Evolutionary conservation across 2,797 vertebrate genomes (phyloP), one percentile per base, ranked within the genome.

Genomic region (Sebastes reedi): DNA sequence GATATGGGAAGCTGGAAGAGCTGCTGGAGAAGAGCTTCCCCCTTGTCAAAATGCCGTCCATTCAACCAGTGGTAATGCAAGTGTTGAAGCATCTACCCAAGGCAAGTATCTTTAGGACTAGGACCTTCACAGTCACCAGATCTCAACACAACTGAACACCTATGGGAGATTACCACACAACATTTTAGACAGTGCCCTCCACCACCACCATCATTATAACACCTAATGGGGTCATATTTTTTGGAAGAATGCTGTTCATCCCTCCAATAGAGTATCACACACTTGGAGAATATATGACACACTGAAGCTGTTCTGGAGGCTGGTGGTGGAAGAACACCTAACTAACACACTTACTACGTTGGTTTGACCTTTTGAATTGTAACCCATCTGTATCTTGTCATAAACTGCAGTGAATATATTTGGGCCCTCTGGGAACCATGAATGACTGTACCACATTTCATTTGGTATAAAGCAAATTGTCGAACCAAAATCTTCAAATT

Each of bases 1-100:
- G 98, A 70, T 99, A 98, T 71, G 96, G 94, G 67, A 99, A 99
- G 73, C 94, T 99, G 59, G 98, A 99, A 76, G 98, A 99, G 72
- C 95, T 99, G 6, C 87, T 99, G 69, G 98, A 99, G 90, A 99
- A 99, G 92, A 99, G 98, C 87, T 99, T 99, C 77, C 97, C 98
- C 0, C 85, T 99, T n/a, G 98, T 99, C 71, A 99, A 98, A 91
- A 98, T 99, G 97, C 97, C 97, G 0, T 99, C 98, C 1, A 96
- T 99, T 81, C 98, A 99, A 92, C 98, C 98, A 0, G 98, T 99
- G 67, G 98, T 99, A 24, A 99, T 99, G 98, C 98, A 97, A 64
- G 98, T 99, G 87, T 96, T 99, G 94, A 99, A 99, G 72, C 97
- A 99, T 87, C 88, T 99, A 30, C 98, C 98, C 25, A 99, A 99